Evolutionary conservation across 2,888 invertebrate species (phyloP).

Genomic region (Heliconius hortense): DNA sequence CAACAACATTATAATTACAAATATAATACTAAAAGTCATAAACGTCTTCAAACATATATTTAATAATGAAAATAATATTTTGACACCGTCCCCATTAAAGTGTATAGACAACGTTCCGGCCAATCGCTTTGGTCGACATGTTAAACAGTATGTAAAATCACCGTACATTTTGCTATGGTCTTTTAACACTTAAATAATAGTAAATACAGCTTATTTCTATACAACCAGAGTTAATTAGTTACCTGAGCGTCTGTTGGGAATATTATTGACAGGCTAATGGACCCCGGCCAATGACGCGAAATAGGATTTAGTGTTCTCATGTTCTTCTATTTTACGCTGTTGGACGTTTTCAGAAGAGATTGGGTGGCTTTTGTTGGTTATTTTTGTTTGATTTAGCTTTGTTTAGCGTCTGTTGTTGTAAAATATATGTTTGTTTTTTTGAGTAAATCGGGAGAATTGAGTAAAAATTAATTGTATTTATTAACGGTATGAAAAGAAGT

Average conservation of each 20-base stretch:
- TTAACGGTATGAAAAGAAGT: too few relatives aligned
- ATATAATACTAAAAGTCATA: neutral
- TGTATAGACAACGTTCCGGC: slow-evolving; percentile 38
- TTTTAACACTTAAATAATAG: slow-evolving; percentile 26
- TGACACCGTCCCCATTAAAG: neutral
- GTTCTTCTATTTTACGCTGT: neutral
- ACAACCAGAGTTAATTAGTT: slow-evolving; percentile 27
- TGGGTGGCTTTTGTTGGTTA: neutral
- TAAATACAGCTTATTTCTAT: slow-evolving; percentile 26
- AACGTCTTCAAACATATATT: neutral
- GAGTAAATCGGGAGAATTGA: too few relatives aligned
- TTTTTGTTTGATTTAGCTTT: neutral
- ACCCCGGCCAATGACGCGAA: slow-evolving; percentile 32
- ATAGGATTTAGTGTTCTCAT: slow-evolving; percentile 31
- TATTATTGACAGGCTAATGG: slow-evolving; percentile 40
- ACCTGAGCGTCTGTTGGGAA: slow-evolving; percentile 28
- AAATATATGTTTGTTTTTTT: too few relatives aligned
- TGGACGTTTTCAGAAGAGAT: neutral
- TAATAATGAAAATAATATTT: neutral
- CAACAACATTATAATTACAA: neutral
- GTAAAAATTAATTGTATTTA: too few relatives aligned
- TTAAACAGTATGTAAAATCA: slow-evolving; percentile 43
- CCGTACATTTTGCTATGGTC: slow-evolving; percentile 7
- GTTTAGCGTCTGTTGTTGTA: neutral
- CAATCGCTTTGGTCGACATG: slow-evolving; percentile 39